Conservation (phyloP, 2,113 vertebrate species). For the Oxyura jamaicensis region DNA sequence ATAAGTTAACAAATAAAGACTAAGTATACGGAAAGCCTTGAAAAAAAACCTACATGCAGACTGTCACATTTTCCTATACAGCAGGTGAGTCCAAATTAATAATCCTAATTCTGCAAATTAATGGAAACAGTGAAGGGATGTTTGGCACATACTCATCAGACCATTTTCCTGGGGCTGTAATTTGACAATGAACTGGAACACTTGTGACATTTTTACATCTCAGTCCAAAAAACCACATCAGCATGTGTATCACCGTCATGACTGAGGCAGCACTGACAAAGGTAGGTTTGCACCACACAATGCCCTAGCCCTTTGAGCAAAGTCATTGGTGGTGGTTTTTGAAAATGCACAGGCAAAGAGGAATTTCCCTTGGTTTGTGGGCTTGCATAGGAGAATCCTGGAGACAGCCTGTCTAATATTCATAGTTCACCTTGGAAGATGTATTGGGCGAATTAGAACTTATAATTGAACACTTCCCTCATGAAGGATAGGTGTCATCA, state of each 20-base stretch:
- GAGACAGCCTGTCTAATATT: not conserved
- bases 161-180: not conserved
- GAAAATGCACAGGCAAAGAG: not conserved
- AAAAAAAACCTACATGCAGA: not conserved
- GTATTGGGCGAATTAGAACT: fast-evolving
- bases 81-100: not conserved
- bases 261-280: not conserved
- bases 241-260: fast-evolving
- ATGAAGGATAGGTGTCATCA: not conserved
- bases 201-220: not conserved
- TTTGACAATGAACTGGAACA: not conserved
- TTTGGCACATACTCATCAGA: not conserved
- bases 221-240: not conserved
- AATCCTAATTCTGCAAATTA: not conserved
- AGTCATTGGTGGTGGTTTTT: too few species aligned
- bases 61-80: not conserved
- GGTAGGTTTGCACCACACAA: fast-evolving
- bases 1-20: not conserved
- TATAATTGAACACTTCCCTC: not conserved
- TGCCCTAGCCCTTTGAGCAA: not conserved
- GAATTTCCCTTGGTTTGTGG: not conserved
- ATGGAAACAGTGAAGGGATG: not conserved
- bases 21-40: not conserved
- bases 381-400: not conserved
- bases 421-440: not conserved